Base-by-base conservation (phyloP, 1,140 invertebrate genomes). In the Lordiphosa clarofinis region DNA sequence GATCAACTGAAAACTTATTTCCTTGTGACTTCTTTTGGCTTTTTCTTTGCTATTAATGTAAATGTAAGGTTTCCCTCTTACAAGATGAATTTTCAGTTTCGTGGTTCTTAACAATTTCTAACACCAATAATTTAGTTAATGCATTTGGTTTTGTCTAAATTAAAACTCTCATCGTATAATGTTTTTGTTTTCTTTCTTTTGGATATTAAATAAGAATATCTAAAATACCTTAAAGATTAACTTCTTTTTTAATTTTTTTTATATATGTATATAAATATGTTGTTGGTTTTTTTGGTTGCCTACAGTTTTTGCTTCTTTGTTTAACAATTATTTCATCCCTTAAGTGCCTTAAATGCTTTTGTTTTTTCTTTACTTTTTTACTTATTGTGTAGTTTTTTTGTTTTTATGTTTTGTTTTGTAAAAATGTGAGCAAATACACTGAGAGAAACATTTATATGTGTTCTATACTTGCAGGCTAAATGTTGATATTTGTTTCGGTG, bases 181-280 rank as follows among this genome's bases (percentile, higher is more conserved):
- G 61, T 67, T 56, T 69, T 64, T 68, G 40, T 28, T 59, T n/a
- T 43, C 7, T 61, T 61, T 71, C 57, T 55, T 40, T 64, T 87
- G 88, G 88, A 89, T 87, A 82, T 88, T 88, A 88, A 88, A 89
- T 89, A 89, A 89, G 88, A 89, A 89, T 89, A 89, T 88, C 87
- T 89, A 89, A 89, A 88, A 89, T 89, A 89, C 88, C 87, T 88
- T 88, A 88, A 72, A 31, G 55, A 48, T 65, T 60, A 67, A 58
- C 37, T 74, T 61, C 28, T 60, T 38, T 60, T 64, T 43, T 8
- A 43, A 42, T 10, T 12, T 46, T 62, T 56, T 37, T 59, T 47
- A 57, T 82, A 76, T 81, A 65, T 75, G 58, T 76, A 73, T 82
- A 82, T 86, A 86, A 61, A 86, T 73, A 86, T 73, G 59, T 82